Conservation (phyloP, 1,140 invertebrate genomes). For the Drosophila virilis region DNA sequence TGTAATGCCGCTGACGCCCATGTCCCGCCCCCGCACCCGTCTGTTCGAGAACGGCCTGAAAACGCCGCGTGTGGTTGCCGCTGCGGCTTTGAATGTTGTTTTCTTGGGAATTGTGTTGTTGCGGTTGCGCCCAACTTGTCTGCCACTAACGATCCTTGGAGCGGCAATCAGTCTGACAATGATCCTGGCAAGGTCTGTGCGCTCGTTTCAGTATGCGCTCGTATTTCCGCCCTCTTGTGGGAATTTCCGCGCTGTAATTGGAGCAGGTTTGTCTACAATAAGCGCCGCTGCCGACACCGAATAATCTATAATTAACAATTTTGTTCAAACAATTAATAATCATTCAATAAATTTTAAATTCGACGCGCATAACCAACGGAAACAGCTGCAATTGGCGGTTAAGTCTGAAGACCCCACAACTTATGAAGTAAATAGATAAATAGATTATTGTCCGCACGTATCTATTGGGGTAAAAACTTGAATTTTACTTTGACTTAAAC, state of each 20-base stretch:
- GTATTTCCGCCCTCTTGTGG: constrained; percentile 72
- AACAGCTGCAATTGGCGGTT: constrained; percentile 53
- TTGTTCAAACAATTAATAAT: constrained; percentile 73
- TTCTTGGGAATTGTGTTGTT: constrained; percentile 76
- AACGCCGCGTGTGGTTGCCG: constrained; percentile 74
- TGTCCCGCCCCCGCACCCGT: constrained; percentile 15
- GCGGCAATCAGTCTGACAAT: constrained; percentile 79
- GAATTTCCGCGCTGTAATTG: constrained; percentile 75
- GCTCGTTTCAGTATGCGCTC: constrained; percentile 47
- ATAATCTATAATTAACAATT: constrained; percentile 71
- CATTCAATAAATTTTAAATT: constrained; percentile 67
- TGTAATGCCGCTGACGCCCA: constrained; percentile 71
- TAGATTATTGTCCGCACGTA: neutral
- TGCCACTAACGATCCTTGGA: constrained; percentile 82
- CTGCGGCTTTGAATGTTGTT: constrained; percentile 31
- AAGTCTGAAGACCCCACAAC: neutral
- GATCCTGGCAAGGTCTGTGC: constrained; percentile 20
- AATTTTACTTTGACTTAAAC: neutral
- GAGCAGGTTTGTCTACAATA: constrained; percentile 58
- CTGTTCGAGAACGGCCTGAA: constrained; percentile 11
- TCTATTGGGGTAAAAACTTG: neutral
- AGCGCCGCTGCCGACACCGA: constrained; percentile 36
- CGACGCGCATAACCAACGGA: constrained; percentile 42
- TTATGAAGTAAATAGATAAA: neutral
- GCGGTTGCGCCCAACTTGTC: constrained; percentile 84